phyloP scores from a whole-genome alignment of 2,888 invertebrate genomes.

The Drosophila kokeensis region DNA sequence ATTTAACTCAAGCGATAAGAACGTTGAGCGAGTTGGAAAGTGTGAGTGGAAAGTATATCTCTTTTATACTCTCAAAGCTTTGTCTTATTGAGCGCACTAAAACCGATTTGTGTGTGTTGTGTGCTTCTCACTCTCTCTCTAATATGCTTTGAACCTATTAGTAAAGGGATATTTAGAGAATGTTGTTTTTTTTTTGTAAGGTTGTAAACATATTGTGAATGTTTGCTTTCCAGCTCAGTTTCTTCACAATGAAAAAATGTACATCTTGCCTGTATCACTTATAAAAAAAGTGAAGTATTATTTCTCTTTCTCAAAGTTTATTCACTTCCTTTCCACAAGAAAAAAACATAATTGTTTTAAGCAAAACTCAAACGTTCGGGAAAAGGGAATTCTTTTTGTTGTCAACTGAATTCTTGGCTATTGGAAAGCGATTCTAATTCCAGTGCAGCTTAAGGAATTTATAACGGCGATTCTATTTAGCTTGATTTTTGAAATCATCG shows the following conservation, averaged over 20 bases:
- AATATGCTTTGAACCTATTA: background rate
- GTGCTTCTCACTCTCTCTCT: background rate
- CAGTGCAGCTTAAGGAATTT: background rate
- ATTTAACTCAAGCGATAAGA: slow-evolving; percentile 10
- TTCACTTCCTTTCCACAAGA: background rate
- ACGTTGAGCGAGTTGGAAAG: background rate
- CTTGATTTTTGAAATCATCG: background rate
- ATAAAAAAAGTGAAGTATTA: background rate
- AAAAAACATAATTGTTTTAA: background rate
- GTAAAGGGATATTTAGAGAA: background rate
- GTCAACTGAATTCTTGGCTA: background rate
- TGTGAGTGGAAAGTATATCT: background rate
- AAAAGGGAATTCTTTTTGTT: background rate
- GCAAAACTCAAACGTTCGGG: background rate
- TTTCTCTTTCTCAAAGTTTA: background rate
- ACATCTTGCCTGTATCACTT: background rate
- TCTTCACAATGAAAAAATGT: background rate
- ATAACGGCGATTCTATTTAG: background rate
- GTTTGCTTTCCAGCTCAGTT: background rate
- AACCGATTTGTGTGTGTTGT: background rate
- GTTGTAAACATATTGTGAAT: background rate
- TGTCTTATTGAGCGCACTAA: background rate
- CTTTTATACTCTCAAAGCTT: background rate
- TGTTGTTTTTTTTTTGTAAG: background rate
- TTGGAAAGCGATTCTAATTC: background rate